Conservation (phyloP, 2,888 invertebrate genomes). For the Dichetophora obliterata region DNA sequence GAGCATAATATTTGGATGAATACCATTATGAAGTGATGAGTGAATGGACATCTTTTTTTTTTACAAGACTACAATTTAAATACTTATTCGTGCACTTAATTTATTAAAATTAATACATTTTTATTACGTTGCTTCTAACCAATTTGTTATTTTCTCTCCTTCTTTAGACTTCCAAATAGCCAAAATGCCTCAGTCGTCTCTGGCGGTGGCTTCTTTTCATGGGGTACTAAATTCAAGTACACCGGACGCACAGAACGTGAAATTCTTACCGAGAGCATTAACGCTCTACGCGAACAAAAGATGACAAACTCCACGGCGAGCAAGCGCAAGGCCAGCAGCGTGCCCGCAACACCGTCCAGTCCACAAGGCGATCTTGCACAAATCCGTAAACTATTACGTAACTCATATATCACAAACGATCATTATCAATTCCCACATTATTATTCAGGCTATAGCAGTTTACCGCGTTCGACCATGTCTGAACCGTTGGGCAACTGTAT, state of each 20-base stretch:
- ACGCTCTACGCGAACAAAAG: conserved; percentile 75
- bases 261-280: conserved; percentile 86
- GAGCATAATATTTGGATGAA: too few relatives aligned
- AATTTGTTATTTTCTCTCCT: background rate
- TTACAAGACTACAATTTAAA: too few relatives aligned
- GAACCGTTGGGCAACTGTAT: conserved; percentile 74
- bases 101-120: background rate
- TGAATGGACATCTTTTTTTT: too few relatives aligned
- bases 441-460: conserved; percentile 82
- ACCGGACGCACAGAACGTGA: conserved; percentile 93
- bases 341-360: conserved; percentile 88
- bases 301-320: conserved; percentile 74
- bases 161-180: conserved; percentile 83
- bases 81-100: too few relatives aligned
- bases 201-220: conserved; percentile 92
- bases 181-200: conserved; percentile 90
- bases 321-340: conserved; percentile 85
- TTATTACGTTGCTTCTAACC: background rate
- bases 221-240: conserved; percentile 95
- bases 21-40: too few relatives aligned
- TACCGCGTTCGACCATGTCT: conserved; percentile 87
- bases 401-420: conserved; percentile 53
- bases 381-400: conserved; percentile 70
- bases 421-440: conserved; percentile 55
- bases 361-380: conserved; percentile 74